A percentile compares a stretch with the other conserved stretches of the same genome.
Conservation (phyloP, 2,888 invertebrate species). For the Hydraecia micacea region DNA sequence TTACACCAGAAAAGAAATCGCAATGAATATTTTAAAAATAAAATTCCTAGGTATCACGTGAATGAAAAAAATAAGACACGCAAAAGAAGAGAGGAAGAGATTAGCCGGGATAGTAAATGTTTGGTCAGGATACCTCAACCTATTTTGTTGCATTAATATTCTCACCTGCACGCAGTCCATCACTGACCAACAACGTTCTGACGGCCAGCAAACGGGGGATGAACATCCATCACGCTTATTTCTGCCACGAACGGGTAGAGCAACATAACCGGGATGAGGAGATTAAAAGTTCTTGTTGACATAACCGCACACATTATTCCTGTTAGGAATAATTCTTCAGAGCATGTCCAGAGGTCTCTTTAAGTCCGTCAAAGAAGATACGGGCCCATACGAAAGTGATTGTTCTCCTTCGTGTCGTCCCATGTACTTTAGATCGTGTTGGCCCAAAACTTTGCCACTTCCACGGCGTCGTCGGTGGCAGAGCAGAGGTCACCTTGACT, state of each 20-base stretch:
- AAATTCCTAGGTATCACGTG: neutral
- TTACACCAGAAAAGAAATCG: neutral
- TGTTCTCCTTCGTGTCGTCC: too few species aligned
- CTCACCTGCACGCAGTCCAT: neutral
- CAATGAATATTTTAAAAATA: neutral
- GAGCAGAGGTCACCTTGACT: neutral
- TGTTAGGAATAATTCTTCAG: neutral
- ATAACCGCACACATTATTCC: neutral
- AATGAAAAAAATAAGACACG: neutral
- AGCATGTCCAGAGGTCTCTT: neutral
- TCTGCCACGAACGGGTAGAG: neutral
- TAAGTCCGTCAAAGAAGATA: neutral
- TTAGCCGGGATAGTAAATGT: neutral
- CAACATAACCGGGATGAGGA: slow-evolving; percentile 5
- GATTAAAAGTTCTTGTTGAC: slow-evolving; percentile 32
- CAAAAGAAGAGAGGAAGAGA: neutral
- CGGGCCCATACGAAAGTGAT: neutral
- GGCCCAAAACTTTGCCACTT: neutral
- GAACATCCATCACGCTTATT: slow-evolving; percentile 32
- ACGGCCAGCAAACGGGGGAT: slow-evolving; percentile 2
- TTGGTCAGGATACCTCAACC: neutral
- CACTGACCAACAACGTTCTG: neutral
- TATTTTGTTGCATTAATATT: neutral
- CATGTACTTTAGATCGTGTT: neutral
- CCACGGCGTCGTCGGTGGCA: neutral